A percentile compares a stretch with the other conserved stretches of the same genome.
Conservation (phyloP, 2,113 vertebrate genomes). For the Tragelaphus scriptus region DNA sequence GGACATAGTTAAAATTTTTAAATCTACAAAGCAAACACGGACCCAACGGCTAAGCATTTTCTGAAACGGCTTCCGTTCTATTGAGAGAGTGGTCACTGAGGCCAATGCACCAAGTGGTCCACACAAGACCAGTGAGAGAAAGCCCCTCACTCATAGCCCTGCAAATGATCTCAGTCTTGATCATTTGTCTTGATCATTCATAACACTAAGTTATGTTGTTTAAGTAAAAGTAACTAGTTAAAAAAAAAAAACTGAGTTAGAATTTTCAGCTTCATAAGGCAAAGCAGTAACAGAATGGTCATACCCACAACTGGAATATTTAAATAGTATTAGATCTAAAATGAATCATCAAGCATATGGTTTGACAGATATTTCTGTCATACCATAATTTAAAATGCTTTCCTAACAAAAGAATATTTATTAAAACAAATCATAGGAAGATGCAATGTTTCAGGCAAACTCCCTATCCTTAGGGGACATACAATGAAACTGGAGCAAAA, state of each 20-base stretch:
- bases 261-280: background rate
- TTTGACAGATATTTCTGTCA: background rate
- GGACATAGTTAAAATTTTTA: background rate
- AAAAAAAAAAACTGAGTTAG: background rate
- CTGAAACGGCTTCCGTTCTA: background rate
- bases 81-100: background rate
- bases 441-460: background rate
- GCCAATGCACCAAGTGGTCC: too few species aligned
- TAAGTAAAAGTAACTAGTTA: background rate
- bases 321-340: background rate
- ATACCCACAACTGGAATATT: background rate
- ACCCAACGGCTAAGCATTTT: background rate
- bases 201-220: background rate
- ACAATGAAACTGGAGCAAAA: background rate
- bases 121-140: background rate
- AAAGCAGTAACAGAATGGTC: background rate
- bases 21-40: background rate
- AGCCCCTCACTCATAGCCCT: background rate
- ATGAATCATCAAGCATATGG: background rate
- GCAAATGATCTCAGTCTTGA: too few species aligned
- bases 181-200: background rate
- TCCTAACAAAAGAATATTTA: background rate
- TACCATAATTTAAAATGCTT: background rate
- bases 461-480: background rate
- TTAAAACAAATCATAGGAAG: background rate